phyloP scores from a whole-genome alignment of 1,140 invertebrate species.

The Melitaea cinxia region DNA sequence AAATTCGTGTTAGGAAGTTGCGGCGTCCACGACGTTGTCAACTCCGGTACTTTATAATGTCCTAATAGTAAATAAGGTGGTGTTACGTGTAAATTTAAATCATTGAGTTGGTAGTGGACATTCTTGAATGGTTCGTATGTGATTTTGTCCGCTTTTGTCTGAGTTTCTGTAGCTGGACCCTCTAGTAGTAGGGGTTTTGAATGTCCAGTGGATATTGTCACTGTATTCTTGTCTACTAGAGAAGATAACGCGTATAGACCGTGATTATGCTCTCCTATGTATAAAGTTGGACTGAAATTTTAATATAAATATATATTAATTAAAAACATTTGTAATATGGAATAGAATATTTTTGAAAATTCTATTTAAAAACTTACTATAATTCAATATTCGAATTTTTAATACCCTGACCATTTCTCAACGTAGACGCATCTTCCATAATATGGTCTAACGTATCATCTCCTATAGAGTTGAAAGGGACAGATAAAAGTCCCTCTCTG shows the following conservation, averaged over 20 bases:
- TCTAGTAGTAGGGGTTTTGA: constrained; percentile 85
- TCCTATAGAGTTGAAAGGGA: constrained; percentile 95
- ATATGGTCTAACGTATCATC: constrained; percentile 91
- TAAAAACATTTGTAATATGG: background rate
- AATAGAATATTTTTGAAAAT: background rate
- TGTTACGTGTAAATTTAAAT: constrained; percentile 68
- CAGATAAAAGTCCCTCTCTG: constrained; percentile 89
- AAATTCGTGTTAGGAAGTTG: constrained; percentile 62
- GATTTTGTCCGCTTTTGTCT: constrained; percentile 48
- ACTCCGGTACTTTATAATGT: constrained; percentile 91
- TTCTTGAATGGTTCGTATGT: constrained; percentile 77
- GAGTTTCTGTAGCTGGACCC: constrained; percentile 81
- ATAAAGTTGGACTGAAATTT: constrained; percentile 90
- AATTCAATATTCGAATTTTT: constrained; percentile 86
- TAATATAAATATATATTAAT: background rate
- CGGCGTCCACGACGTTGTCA: constrained; percentile 70
- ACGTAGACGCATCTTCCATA: constrained; percentile 83
- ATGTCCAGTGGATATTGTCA: constrained; percentile 86
- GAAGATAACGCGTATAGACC: constrained; percentile 96
- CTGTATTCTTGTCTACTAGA: constrained; percentile 92
- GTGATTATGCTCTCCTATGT: constrained; percentile 94
- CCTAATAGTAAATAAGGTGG: constrained; percentile 83
- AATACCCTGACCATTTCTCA: constrained; percentile 83
- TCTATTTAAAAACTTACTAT: constrained; percentile 83
- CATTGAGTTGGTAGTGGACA: constrained; percentile 76